Percentiles rank a stretch among this genome's conserved stretches.
phyloP scores from a whole-genome alignment of 2,113 vertebrate genomes.

The Mungos mungo region DNA sequence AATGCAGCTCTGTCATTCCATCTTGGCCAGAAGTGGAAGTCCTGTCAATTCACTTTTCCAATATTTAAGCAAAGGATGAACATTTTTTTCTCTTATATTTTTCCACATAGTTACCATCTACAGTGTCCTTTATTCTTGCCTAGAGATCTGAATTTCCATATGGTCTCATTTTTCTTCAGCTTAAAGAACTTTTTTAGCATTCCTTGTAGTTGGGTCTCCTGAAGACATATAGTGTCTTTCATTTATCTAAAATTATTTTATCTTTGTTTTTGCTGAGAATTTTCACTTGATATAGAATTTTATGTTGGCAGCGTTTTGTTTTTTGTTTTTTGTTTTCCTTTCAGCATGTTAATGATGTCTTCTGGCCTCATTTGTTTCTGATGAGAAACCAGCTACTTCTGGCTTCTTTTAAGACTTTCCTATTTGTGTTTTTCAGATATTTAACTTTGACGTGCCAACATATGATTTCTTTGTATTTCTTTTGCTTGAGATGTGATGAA shows the following conservation, averaged over 20 bases:
- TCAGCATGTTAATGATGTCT: background rate
- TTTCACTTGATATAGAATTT: constrained; percentile 8
- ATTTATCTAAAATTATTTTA: constrained; percentile 24
- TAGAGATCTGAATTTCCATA: background rate
- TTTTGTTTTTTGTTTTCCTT: background rate
- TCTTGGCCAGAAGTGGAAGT: background rate
- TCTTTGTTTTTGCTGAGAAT: background rate
- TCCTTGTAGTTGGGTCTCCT: background rate
- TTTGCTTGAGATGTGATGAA: background rate
- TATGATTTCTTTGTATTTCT: background rate
- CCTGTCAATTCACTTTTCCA: background rate
- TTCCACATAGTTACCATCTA: background rate
- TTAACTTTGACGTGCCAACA: background rate
- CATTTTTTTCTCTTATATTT: background rate
- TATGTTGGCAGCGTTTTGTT: background rate
- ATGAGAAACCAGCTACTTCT: constrained; percentile 14
- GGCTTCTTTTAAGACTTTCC: background rate
- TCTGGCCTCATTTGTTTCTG: background rate
- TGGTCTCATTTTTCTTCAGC: background rate
- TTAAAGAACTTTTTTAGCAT: background rate
- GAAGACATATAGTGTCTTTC: background rate
- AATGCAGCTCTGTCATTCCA: background rate
- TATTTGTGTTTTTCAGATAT: background rate
- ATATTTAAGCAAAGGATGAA: background rate
- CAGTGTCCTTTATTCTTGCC: background rate